These are phyloP conservation scores for Sceloporus tristichus DNA, from an alignment of 2,113 vertebrate genomes.

Conservation along the genomic window DNA sequence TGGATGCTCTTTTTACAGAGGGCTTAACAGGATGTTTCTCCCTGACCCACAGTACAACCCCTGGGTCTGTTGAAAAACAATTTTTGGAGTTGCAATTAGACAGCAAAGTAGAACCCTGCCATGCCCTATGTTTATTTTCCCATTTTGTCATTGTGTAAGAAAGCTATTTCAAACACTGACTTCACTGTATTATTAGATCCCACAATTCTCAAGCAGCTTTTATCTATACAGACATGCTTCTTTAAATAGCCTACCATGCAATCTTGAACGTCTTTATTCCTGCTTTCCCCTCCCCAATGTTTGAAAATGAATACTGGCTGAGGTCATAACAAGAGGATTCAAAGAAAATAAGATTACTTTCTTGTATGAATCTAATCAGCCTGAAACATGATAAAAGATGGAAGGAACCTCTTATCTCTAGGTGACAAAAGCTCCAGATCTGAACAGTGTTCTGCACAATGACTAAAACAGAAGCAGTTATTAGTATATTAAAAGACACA, in stretches of 20 bases:
- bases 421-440: slow-evolving; percentile 4
- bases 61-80: no score
- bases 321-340: slow-evolving; percentile 34
- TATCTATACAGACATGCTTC: slow-evolving; percentile 55
- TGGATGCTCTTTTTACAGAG: slow-evolving; percentile 33
- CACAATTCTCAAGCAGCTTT: slow-evolving; percentile 38
- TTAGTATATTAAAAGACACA: background rate
- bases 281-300: slow-evolving; percentile 42
- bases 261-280: slow-evolving; percentile 56
- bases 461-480: background rate
- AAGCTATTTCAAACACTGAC: slow-evolving; percentile 63
- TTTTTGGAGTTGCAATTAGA: slow-evolving; percentile 12
- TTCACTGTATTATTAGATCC: slow-evolving; percentile 42
- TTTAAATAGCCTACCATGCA: slow-evolving; percentile 60
- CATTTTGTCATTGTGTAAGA: slow-evolving; percentile 62
- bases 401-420: background rate
- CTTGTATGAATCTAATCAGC: slow-evolving; percentile 9
- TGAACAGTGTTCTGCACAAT: background rate
- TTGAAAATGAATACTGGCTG: slow-evolving; percentile 56
- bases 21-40: slow-evolving; percentile 43
- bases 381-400: background rate
- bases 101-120: slow-evolving; percentile 1
- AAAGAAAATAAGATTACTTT: slow-evolving; percentile 34
- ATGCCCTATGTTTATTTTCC: slow-evolving; percentile 43
- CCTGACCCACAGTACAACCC: slow-evolving; percentile 10